Evolutionary conservation across 2,888 invertebrate genomes (phyloP).

Genomic region (Stenchaetothrips biformis): DNA sequence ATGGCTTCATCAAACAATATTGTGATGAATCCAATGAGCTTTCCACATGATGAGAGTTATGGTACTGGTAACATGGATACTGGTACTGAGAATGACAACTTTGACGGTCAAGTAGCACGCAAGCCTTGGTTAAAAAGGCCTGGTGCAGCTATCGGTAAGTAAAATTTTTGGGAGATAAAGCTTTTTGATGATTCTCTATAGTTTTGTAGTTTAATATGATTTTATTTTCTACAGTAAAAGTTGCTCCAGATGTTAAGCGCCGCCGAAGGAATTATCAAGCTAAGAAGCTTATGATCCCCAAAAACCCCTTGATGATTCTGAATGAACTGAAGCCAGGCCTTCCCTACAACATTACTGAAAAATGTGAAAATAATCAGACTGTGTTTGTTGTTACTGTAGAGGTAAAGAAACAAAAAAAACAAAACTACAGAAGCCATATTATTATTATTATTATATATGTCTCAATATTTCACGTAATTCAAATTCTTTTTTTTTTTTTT

Average conservation of each 20-base stretch:
- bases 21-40: too few relatives aligned
- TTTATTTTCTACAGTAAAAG: neutral
- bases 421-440: neutral
- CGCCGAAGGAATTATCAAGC: neutral
- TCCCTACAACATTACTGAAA: neutral
- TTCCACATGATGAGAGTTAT: too few relatives aligned
- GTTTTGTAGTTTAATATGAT: neutral
- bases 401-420: neutral
- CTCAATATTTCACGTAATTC: neutral
- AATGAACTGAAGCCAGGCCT: neutral
- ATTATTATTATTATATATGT: too few relatives aligned
- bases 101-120: neutral
- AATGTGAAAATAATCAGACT: neutral
- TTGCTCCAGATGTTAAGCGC: neutral
- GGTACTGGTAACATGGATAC: too few relatives aligned
- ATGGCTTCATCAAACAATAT: too few relatives aligned
- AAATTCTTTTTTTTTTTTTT: neutral
- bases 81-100: too few relatives aligned
- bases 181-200: neutral
- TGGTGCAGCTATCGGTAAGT: neutral
- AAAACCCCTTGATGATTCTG: neutral
- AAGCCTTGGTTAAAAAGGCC: neutral
- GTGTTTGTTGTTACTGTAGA: neutral
- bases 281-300: neutral
- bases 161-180: neutral